Evolutionary conservation across 1,140 invertebrate species (phyloP).

Genomic region (Drosophila biarmipes): DNA sequence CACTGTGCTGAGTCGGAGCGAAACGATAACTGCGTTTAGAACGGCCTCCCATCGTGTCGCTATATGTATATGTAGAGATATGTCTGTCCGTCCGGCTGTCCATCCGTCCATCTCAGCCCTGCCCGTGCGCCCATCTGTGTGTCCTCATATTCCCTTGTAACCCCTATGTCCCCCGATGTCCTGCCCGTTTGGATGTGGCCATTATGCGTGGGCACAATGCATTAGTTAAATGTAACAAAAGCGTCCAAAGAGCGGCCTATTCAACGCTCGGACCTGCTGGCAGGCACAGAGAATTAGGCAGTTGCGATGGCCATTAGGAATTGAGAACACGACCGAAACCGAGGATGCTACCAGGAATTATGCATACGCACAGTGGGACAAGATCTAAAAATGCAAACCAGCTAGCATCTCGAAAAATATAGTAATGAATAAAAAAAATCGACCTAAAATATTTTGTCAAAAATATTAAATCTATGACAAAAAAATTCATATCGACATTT

Average conservation of each 20-base stretch:
- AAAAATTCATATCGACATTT: too few species aligned
- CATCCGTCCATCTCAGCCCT: background rate
- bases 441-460: too few species aligned
- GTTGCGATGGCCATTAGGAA: slow-evolving; percentile 42
- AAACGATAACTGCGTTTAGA: slow-evolving; percentile 34
- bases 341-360: slow-evolving; percentile 17
- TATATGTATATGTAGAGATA: slow-evolving; percentile 7
- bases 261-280: slow-evolving; percentile 8
- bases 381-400: background rate
- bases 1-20: slow-evolving; percentile 6
- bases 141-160: slow-evolving; percentile 4
- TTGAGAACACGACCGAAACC: slow-evolving; percentile 29
- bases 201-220: slow-evolving; percentile 55
- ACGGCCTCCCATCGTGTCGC: slow-evolving; percentile 21
- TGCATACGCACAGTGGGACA: slow-evolving; percentile 29
- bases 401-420: too few species aligned
- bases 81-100: slow-evolving; percentile 4
- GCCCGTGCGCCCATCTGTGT: slow-evolving; percentile 11
- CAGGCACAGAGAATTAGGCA: slow-evolving; percentile 35
- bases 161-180: slow-evolving; percentile 10
- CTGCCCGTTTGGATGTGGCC: slow-evolving; percentile 32
- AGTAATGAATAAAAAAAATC: too few species aligned
- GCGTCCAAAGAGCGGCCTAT: slow-evolving; percentile 31
- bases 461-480: too few species aligned
- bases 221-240: slow-evolving; percentile 57